Evolutionary conservation across 2,797 vertebrate species (phyloP).

Genomic region (Anomalospiza imberbis): DNA sequence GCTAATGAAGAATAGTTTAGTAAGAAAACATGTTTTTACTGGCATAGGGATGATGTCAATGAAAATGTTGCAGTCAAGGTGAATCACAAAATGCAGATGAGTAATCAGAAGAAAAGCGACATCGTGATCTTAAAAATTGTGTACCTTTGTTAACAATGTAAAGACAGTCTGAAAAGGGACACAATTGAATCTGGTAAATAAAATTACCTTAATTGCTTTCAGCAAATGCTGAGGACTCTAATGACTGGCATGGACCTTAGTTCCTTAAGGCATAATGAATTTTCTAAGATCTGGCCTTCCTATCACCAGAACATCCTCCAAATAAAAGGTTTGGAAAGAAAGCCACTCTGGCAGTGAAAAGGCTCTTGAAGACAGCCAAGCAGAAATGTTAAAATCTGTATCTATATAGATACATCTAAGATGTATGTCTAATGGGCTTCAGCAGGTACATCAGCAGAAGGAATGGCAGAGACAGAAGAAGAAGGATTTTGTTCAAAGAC

Average conservation of each 20-base stretch:
- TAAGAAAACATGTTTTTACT: constrained; percentile 54
- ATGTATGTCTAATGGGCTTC: not conserved
- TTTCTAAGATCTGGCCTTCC: not conserved
- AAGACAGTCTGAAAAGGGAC: not conserved
- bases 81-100: constrained; percentile 61
- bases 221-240: not conserved
- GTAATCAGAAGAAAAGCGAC: constrained; percentile 37
- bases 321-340: not conserved
- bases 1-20: not conserved
- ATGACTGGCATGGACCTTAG: not conserved
- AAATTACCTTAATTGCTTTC: not conserved
- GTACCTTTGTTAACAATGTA: constrained; percentile 11
- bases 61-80: constrained; percentile 42
- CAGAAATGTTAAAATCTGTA: not conserved
- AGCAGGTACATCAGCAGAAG: not conserved
- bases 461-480: not conserved
- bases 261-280: not conserved
- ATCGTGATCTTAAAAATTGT: not conserved
- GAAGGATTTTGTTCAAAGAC: not conserved
- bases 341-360: not conserved
- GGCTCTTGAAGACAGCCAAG: not conserved
- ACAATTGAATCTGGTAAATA: not conserved
- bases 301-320: not conserved
- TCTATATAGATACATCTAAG: not conserved
- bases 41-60: constrained; percentile 56